Percentiles rank a stretch among this genome's conserved stretches.
These are phyloP conservation scores for Sebastes elongatus DNA, from an alignment of 2,797 vertebrate genomes.

Conservation along the genomic window DNA sequence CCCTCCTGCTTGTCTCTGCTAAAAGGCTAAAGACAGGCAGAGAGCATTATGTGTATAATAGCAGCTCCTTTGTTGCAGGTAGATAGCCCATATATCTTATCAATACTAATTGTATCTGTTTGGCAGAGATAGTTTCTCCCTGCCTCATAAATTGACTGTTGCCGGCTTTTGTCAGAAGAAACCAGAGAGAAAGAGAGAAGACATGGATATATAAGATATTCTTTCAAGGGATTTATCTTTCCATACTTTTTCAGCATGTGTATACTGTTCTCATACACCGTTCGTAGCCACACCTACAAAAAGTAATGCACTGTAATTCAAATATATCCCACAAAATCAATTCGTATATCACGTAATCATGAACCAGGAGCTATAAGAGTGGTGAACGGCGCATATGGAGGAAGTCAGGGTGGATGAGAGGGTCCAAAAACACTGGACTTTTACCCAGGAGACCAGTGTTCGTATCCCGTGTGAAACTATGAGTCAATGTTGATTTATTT, in stretches of 20 bases:
- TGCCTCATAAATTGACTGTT: constrained; percentile 53
- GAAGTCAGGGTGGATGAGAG: no score
- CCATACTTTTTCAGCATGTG: neutral
- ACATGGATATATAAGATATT: neutral
- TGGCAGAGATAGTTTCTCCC: constrained; percentile 65
- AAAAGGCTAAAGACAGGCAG: constrained; percentile 47
- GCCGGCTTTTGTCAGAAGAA: constrained; percentile 23
- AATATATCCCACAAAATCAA: no score
- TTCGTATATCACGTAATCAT: no score
- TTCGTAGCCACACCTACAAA: no score
- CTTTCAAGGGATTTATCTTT: neutral
- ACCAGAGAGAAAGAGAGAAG: neutral
- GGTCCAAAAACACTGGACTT: neutral
- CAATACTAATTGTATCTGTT: constrained; percentile 77
- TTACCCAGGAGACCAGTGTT: neutral
- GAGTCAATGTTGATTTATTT: no score
- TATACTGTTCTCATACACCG: no score
- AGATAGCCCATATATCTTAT: constrained; percentile 70
- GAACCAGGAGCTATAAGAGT: no score
- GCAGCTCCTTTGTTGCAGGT: constrained; percentile 64
- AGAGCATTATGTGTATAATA: constrained; percentile 54
- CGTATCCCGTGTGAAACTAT: no score
- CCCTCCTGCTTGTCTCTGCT: constrained; percentile 48
- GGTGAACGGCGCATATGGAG: no score
- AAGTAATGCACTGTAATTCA: no score